These are phyloP conservation scores for Pituophis catenifer DNA, from an alignment of 2,113 vertebrate species.

Conservation along the genomic window DNA sequence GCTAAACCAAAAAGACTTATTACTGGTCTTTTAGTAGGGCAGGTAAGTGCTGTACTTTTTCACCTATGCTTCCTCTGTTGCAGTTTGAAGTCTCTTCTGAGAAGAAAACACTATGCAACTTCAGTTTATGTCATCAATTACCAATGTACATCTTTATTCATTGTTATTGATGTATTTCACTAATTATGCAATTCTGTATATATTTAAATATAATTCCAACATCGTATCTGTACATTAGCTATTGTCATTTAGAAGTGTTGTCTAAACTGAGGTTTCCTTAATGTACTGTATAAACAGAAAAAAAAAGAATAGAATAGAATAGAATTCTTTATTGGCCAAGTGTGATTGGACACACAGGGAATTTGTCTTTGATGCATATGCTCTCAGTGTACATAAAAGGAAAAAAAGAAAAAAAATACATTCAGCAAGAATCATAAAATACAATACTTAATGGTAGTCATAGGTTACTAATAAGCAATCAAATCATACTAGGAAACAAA, in stretches of 20 bases:
- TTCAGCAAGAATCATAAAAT: too few relatives aligned
- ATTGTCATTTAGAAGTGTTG: background rate
- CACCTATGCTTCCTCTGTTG: background rate
- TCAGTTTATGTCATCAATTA: background rate
- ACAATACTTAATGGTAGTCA: too few relatives aligned
- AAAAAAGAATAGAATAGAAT: background rate
- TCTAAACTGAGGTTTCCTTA: background rate
- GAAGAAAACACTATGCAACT: background rate
- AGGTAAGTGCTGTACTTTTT: conserved; percentile 69
- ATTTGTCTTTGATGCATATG: too few relatives aligned
- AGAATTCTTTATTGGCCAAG: too few relatives aligned
- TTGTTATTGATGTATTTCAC: background rate
- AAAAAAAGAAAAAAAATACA: too few relatives aligned
- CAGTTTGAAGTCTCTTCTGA: background rate
- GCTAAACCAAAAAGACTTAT: conserved; percentile 56
- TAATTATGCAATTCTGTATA: background rate
- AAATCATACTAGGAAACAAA: too few relatives aligned
- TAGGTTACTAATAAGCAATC: too few relatives aligned
- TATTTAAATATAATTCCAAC: background rate
- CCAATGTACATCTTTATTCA: background rate
- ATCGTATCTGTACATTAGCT: background rate
- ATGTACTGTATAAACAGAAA: background rate
- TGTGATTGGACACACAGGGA: too few relatives aligned
- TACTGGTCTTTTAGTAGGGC: conserved; percentile 88
- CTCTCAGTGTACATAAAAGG: too few relatives aligned